phyloP scores from a whole-genome alignment of 2,113 vertebrate genomes.

The Okapia johnstoni region DNA sequence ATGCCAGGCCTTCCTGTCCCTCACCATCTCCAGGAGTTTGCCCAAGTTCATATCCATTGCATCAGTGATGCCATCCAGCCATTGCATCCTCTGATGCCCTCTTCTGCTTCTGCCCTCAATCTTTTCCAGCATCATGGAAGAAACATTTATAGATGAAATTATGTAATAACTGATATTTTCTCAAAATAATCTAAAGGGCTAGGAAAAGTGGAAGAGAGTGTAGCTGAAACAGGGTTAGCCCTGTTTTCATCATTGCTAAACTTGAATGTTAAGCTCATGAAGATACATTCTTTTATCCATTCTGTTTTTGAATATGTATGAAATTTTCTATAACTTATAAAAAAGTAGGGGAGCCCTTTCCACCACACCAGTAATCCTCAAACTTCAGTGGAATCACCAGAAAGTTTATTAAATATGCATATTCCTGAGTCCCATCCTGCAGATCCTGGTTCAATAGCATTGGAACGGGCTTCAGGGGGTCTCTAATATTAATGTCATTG shows the following conservation, averaged over 20 bases:
- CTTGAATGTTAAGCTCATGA: neutral
- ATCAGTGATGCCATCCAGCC: neutral
- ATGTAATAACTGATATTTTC: neutral
- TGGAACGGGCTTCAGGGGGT: neutral
- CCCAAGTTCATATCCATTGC: neutral
- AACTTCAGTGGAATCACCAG: neutral
- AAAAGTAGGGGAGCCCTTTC: neutral
- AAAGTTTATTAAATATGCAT: neutral
- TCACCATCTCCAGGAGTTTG: neutral
- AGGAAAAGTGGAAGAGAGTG: neutral
- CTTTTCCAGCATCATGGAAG: neutral
- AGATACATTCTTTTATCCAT: neutral
- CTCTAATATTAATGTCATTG: neutral
- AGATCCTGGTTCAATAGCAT: neutral
- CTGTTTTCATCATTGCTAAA: neutral
- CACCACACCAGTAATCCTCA: neutral
- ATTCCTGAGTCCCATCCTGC: neutral
- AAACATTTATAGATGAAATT: neutral
- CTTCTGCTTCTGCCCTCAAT: neutral
- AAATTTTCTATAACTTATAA: neutral
- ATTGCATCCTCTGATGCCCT: accelerated
- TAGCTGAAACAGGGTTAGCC: neutral
- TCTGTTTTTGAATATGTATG: neutral
- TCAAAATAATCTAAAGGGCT: neutral
- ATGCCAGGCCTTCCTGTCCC: neutral